phyloP scores from a whole-genome alignment of 1,140 invertebrate genomes.

The Odontomachus brunneus region DNA sequence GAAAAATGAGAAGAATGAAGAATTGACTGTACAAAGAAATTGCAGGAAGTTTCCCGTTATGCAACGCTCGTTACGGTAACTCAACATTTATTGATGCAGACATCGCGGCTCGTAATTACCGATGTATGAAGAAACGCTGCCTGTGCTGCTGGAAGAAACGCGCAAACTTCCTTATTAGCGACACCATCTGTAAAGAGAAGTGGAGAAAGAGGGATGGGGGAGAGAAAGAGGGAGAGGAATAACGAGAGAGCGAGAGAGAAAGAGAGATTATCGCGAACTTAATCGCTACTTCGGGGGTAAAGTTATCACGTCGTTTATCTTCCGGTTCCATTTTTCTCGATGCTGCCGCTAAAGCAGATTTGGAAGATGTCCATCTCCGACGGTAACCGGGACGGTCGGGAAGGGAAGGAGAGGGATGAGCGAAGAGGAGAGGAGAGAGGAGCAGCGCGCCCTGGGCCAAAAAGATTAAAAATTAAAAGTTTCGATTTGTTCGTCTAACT shows the following conservation, averaged over 20 bases:
- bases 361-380: conserved; percentile 26
- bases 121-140: conserved; percentile 40
- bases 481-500: conserved; percentile 51
- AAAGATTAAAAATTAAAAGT: conserved; percentile 59
- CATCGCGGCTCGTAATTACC: neutral
- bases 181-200: conserved; percentile 24
- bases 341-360: conserved; percentile 40
- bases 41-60: too few species aligned
- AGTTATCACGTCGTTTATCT: conserved; percentile 58
- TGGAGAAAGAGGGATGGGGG: too few species aligned
- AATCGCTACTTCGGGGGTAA: conserved; percentile 34
- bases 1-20: too few species aligned
- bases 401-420: neutral
- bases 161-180: conserved; percentile 53
- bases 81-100: conserved; percentile 10
- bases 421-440: neutral
- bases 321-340: conserved; percentile 51
- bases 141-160: conserved; percentile 14
- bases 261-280: conserved; percentile 54
- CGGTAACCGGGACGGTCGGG: conserved; percentile 1
- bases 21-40: too few species aligned
- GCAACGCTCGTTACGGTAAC: too few species aligned
- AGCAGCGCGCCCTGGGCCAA: neutral
- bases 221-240: conserved; percentile 1
- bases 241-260: neutral